Evolutionary conservation across 2,113 vertebrate species (phyloP), one percentile per base, ranked within the genome.

Genomic region (Muntiacus muntjak): DNA sequence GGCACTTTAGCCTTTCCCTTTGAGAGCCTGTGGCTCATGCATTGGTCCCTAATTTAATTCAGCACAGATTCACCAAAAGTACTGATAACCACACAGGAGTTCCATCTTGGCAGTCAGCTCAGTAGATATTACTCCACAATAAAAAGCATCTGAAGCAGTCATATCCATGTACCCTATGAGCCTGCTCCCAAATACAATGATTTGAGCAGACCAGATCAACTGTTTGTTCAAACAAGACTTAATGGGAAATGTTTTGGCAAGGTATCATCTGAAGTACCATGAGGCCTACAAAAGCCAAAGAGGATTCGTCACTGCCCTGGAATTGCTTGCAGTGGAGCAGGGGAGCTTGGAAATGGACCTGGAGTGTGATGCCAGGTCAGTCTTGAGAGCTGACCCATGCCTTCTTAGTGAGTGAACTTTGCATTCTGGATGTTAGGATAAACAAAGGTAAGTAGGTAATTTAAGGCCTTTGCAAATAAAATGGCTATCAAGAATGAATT

Each of bases 391-490:
- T 21, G 8, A 25, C 16, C 50, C 23, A 1, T 40, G 50, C 57
- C 36, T n/a, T 83, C 62, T 52, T 36, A 15, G 33, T 12, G 17
- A 19, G 3, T 6, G 64, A 36, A 11, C 54, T 79, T 92, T 67
- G 13, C 26, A 62, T 86, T 52, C 40, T 89, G 33, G 52, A 76
- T 74, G 15, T 17, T 62, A 54, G 81, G 8, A 52, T 89, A 55
- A 89, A 91, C 50, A 45, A 84, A 94, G 30, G 36, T 36, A 79
- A 6, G 40, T 7, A 71, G 55, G 33, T 62, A 57, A 91, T 64
- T 36, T 93, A 33, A 81, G n/a, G 78, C 28, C 78, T 95, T 85
- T 43, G 30, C 78, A 95, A 96, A 54, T 67, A 55, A 85, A 95
- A 83, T 47, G 89, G 62, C 83, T 79, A 91, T 89, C 88, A 92